Evolutionary conservation across 2,888 invertebrate genomes (phyloP).

Genomic region (Eupelmus urozonus): DNA sequence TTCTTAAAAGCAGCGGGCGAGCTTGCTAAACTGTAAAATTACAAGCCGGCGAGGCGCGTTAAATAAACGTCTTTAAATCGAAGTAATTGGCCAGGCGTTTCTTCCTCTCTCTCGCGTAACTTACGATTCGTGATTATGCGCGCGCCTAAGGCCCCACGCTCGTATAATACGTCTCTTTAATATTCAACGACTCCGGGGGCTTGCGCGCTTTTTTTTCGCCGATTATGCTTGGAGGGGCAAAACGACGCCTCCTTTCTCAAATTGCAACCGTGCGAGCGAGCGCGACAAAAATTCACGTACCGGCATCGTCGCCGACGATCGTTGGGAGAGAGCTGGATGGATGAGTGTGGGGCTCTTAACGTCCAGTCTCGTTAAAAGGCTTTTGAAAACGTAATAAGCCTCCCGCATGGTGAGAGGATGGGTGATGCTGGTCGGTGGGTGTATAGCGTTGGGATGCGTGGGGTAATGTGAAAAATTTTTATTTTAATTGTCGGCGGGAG

Average conservation of each 20-base stretch:
- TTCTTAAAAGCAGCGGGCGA: background rate
- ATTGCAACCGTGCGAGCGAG: background rate
- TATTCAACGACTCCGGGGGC: constrained; percentile 49
- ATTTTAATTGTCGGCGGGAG: too few species aligned
- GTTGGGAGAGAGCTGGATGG: background rate
- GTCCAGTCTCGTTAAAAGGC: constrained; percentile 40
- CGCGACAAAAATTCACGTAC: constrained; percentile 16
- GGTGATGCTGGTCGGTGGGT: too few species aligned
- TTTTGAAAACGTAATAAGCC: constrained; percentile 38
- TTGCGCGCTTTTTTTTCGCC: background rate
- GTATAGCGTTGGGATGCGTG: too few species aligned
- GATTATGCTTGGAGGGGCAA: constrained; percentile 17
- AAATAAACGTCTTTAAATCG: constrained; percentile 40
- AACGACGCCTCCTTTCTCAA: constrained; percentile 18
- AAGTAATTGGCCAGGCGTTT: constrained; percentile 28
- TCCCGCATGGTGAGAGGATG: background rate
- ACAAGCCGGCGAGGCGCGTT: background rate
- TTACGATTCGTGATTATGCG: constrained; percentile 46
- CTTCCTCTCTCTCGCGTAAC: constrained; percentile 19
- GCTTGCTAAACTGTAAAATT: constrained; percentile 17
- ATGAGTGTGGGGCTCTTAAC: constrained; percentile 20
- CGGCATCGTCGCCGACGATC: background rate
- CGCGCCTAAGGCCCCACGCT: constrained; percentile 33
- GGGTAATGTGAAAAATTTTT: too few species aligned
- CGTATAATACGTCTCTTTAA: constrained; percentile 54